phyloP scores from a whole-genome alignment of 2,113 vertebrate species.

The Progne subis region DNA sequence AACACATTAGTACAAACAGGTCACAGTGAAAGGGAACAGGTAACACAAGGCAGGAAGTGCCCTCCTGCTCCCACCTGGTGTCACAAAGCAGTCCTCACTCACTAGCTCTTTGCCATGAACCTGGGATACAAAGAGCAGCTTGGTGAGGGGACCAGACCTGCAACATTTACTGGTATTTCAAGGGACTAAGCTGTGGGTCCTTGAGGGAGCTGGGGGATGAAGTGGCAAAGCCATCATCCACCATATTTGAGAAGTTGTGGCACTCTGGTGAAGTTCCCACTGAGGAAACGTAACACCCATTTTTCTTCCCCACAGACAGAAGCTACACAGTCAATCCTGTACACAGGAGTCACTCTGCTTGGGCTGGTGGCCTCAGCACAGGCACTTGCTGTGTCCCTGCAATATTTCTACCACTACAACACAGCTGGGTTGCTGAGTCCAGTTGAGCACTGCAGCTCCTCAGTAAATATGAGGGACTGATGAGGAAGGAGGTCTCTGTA shows the following conservation, averaged over 20 bases:
- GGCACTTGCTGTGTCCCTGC: background rate
- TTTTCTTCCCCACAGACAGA: background rate
- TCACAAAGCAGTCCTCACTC: background rate
- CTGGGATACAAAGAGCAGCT: background rate
- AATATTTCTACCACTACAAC: background rate
- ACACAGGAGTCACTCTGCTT: background rate
- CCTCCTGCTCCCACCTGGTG: background rate
- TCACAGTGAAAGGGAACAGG: background rate
- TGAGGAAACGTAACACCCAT: background rate
- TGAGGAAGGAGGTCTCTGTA: background rate
- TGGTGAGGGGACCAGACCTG: background rate
- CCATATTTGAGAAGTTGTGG: background rate
- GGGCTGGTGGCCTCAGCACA: fast-evolving
- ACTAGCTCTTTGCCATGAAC: background rate
- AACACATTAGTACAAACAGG: background rate
- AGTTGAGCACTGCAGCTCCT: background rate
- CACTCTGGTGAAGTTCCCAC: background rate
- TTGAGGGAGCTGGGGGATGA: background rate
- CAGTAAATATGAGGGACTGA: background rate
- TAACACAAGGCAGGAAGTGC: background rate
- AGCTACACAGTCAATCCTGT: background rate
- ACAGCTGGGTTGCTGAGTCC: background rate
- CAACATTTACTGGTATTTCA: background rate
- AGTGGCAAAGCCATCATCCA: background rate
- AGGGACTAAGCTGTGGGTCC: background rate